phyloP scores from a whole-genome alignment of 2,113 vertebrate species.

The Argyrosomus japonicus region DNA sequence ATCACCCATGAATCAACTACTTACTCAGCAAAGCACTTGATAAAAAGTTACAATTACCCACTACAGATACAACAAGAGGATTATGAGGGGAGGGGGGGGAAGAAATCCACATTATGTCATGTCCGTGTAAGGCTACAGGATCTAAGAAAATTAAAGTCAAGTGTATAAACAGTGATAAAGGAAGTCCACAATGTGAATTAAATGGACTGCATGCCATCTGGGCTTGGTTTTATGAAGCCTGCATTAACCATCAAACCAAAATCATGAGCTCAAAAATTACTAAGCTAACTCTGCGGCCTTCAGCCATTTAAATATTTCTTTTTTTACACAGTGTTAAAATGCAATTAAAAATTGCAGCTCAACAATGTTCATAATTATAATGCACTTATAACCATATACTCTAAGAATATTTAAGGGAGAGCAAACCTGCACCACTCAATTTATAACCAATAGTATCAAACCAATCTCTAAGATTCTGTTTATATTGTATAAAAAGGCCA shows the following conservation, averaged over 20 bases:
- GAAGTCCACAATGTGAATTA: constrained; percentile 40
- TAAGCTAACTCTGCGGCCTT: constrained; percentile 23
- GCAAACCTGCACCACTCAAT: constrained; percentile 60
- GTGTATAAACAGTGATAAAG: constrained; percentile 33
- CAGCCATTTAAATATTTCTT: constrained; percentile 34
- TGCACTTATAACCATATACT: constrained; percentile 49
- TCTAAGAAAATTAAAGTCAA: constrained; percentile 34
- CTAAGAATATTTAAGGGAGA: constrained; percentile 34
- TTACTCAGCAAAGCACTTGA: constrained; percentile 68
- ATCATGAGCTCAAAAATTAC: constrained; percentile 43
- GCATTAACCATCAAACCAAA: constrained; percentile 45
- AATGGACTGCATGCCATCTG: constrained; percentile 13
- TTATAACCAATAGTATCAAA: constrained; percentile 70
- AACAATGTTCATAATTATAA: constrained; percentile 50
- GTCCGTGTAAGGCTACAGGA: constrained; percentile 53
- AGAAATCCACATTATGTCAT: constrained; percentile 26
- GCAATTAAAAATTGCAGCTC: constrained; percentile 56
- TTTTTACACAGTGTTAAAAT: constrained; percentile 59
- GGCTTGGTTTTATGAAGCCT: constrained; percentile 35
- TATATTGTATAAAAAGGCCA: constrained; percentile 62
- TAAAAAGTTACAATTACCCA: constrained; percentile 66
- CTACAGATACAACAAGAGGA: constrained; percentile 51
- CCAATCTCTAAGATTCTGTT: constrained; percentile 63
- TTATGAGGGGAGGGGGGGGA: not conserved
- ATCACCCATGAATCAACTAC: constrained; percentile 63